phyloP scores from a whole-genome alignment of 2,113 vertebrate species.

The Raja brachyura region DNA sequence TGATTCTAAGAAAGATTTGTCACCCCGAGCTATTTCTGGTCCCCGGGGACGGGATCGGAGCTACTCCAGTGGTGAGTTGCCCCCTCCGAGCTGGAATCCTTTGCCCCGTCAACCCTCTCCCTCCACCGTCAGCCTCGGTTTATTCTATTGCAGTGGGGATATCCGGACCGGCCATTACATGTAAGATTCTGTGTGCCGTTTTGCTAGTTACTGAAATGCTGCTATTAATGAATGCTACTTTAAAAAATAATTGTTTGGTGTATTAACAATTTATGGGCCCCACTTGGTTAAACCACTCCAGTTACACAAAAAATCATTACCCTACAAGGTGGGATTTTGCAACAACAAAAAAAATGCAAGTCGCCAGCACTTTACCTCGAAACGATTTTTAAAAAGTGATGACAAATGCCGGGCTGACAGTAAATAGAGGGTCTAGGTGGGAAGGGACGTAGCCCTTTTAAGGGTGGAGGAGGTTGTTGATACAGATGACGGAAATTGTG shows the following conservation, averaged over 20 bases:
- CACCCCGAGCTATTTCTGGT: background rate
- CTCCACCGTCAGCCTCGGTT: background rate
- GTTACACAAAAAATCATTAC: background rate
- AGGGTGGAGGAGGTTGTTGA: constrained; percentile 36
- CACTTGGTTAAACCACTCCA: background rate
- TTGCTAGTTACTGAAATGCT: background rate
- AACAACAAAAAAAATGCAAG: background rate
- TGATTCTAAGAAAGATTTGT: background rate
- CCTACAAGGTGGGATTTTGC: constrained; percentile 17
- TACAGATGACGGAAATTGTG: constrained; percentile 37
- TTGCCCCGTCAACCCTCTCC: background rate
- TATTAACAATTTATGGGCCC: constrained; percentile 29
- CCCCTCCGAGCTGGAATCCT: background rate
- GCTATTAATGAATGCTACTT: constrained; percentile 16
- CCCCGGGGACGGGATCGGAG: background rate
- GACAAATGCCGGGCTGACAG: constrained; percentile 13
- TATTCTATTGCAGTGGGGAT: background rate
- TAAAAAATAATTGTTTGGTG: constrained; percentile 20
- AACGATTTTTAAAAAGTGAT: background rate
- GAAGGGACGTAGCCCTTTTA: constrained; percentile 31
- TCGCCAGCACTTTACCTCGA: background rate
- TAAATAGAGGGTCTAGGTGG: constrained; percentile 1
- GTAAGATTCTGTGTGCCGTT: background rate
- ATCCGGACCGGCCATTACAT: background rate
- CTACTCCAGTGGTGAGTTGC: background rate